Percentiles rank a stretch among this genome's conserved stretches.
phyloP scores from a whole-genome alignment of 1,140 invertebrate genomes.

The Aphaenogaster rudis region DNA sequence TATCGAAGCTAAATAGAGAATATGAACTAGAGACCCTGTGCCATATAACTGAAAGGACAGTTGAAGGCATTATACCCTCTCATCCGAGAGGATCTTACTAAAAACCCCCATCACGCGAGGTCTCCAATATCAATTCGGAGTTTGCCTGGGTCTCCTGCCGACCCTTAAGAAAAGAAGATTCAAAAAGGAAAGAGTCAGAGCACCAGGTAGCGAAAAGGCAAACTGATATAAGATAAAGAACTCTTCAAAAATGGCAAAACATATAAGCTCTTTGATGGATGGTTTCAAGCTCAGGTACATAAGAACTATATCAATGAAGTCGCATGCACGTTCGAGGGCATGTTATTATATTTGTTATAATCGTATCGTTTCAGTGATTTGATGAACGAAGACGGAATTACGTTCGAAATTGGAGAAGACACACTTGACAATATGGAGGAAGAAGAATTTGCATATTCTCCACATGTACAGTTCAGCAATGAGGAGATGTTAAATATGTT shows the following conservation, averaged over 20 bases:
- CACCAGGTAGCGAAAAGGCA: too few relatives aligned
- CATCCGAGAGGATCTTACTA: too few relatives aligned
- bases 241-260: conserved; percentile 55
- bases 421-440: conserved; percentile 9
- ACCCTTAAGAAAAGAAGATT: too few relatives aligned
- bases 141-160: too few relatives aligned
- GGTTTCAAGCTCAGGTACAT: conserved; percentile 58
- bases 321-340: neutral
- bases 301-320: neutral
- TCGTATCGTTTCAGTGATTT: conserved; percentile 71
- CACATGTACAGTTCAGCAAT: conserved; percentile 64
- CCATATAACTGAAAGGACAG: too few relatives aligned
- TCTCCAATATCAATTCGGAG: too few relatives aligned
- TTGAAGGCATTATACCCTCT: too few relatives aligned
- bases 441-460: conserved; percentile 59
- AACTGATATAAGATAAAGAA: neutral
- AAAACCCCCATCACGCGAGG: too few relatives aligned
- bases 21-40: too few relatives aligned
- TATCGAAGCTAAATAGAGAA: too few relatives aligned
- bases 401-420: conserved; percentile 63
- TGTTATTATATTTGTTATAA: neutral
- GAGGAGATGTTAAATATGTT: conserved; percentile 74
- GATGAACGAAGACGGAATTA: conserved; percentile 65
- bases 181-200: neutral
- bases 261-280: neutral